Conservation (phyloP, 2,113 vertebrate genomes). For the Pyrgilauda ruficollis region DNA sequence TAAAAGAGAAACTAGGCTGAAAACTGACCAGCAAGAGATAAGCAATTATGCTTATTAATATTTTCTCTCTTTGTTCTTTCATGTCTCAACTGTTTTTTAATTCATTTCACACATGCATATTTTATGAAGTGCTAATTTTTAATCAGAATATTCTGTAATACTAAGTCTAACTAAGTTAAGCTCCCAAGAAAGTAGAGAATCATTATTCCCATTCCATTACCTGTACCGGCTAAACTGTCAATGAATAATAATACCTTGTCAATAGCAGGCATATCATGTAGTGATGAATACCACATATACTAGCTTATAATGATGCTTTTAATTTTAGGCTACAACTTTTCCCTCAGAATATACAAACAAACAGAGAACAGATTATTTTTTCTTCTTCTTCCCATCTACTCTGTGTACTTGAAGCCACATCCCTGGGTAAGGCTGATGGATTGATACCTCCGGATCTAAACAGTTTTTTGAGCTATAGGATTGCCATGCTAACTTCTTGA, state of each 20-base stretch:
- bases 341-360: neutral
- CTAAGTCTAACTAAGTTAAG: neutral
- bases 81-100: neutral
- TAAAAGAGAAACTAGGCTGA: neutral
- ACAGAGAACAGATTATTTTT: neutral
- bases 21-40: neutral
- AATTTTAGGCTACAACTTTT: neutral
- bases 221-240: neutral
- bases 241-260: neutral
- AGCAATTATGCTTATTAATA: neutral
- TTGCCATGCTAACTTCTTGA: neutral
- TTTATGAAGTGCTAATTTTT: conserved; percentile 2
- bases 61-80: neutral
- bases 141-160: neutral
- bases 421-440: neutral
- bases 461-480: neutral
- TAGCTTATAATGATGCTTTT: neutral
- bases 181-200: neutral
- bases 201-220: neutral
- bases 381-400: neutral
- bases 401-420: neutral
- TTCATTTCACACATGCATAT: neutral
- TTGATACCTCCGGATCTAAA: neutral
- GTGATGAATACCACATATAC: neutral
- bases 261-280: neutral